Evolutionary conservation across 2,797 vertebrate species (phyloP).

Genomic region (Xiphophorus birchmanni): DNA sequence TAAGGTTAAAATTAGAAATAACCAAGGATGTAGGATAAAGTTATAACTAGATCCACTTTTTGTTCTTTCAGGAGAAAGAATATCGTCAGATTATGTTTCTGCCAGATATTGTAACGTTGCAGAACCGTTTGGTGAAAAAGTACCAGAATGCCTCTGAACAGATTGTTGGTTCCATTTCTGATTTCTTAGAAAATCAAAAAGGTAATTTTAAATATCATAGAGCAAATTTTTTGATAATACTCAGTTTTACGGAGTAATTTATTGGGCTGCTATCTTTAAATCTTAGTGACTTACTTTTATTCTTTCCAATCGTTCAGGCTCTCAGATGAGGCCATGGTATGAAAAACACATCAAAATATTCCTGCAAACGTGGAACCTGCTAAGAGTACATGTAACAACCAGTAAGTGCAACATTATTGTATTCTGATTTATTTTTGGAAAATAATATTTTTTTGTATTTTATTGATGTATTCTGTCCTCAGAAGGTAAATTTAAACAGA

Average conservation of each 20-base stretch:
- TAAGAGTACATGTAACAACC: slow-evolving; percentile 72
- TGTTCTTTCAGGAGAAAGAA: slow-evolving; percentile 82
- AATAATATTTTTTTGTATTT: too few species aligned
- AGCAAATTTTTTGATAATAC: not conserved
- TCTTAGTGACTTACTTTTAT: not conserved
- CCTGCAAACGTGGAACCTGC: slow-evolving; percentile 86
- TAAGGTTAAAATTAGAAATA: not conserved
- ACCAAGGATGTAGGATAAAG: not conserved
- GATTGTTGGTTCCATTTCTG: slow-evolving; percentile 65
- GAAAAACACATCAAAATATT: slow-evolving; percentile 74
- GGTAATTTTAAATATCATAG: slow-evolving; percentile 59
- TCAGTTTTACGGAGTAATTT: not conserved
- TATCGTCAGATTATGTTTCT: slow-evolving; percentile 86
- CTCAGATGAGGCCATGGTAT: slow-evolving; percentile 39
- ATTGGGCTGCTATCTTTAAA: not conserved
- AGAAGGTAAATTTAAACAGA: too few species aligned
- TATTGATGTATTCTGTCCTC: too few species aligned
- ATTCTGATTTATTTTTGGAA: too few species aligned
- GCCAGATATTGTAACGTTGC: slow-evolving; percentile 86
- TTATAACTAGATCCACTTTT: not conserved
- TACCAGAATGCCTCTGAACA: slow-evolving; percentile 85
- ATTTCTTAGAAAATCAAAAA: slow-evolving; percentile 76
- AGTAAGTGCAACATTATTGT: too few species aligned
- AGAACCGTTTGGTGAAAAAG: slow-evolving; percentile 83
- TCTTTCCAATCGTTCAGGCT: slow-evolving; percentile 4